Evolutionary conservation across 2,113 vertebrate species (phyloP).

Genomic region (Chunga burmeisteri): DNA sequence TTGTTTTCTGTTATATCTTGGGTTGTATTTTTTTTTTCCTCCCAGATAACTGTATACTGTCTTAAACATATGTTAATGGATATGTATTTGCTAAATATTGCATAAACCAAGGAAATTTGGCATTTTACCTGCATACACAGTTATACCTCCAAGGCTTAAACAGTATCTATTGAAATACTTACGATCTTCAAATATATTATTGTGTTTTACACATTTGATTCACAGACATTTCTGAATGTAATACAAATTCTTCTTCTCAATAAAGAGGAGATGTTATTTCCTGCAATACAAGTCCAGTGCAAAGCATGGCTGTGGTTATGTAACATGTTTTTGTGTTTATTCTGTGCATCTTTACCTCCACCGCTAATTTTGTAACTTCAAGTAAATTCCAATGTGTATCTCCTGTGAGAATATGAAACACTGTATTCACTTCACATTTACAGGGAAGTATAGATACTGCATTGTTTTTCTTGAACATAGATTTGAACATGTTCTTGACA

Average conservation of each 20-base stretch:
- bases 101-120: neutral
- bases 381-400: neutral
- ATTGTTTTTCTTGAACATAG: neutral
- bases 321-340: neutral
- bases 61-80: neutral
- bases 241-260: neutral
- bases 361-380: neutral
- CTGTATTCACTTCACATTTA: neutral
- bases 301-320: neutral
- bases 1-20: neutral
- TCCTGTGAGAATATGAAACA: neutral
- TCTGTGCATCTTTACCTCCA: neutral
- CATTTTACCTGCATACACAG: neutral
- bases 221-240: neutral
- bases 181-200: neutral
- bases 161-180: neutral
- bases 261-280: neutral
- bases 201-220: neutral
- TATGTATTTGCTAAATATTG: neutral
- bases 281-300: neutral
- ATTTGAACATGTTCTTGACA: conserved; percentile 10
- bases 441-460: neutral
- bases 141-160: neutral
- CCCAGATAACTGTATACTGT: neutral
- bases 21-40: neutral